These are phyloP conservation scores for Mimumesa dahlbomi DNA, from an alignment of 2,888 invertebrate genomes.

Conservation along the genomic window DNA sequence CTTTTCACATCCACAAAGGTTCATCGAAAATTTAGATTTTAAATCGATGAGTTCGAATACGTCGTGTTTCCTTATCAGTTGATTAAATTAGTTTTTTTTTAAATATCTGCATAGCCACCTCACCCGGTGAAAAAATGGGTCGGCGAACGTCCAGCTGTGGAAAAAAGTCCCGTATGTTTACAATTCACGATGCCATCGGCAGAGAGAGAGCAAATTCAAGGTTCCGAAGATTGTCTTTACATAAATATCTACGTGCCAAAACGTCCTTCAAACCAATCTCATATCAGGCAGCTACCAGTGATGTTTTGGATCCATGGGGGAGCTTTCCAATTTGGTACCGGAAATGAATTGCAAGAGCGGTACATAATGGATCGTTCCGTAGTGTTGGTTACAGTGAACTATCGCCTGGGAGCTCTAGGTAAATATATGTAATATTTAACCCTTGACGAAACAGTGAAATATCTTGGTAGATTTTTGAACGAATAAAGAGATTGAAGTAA, in stretches of 20 bases:
- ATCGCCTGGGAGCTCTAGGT: conserved; percentile 87
- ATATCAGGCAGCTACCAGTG: conserved; percentile 65
- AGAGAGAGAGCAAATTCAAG: too few species aligned
- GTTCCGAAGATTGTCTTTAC: conserved; percentile 75
- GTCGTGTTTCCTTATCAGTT: too few species aligned
- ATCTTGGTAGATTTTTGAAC: too few species aligned
- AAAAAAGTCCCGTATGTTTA: conserved; percentile 68
- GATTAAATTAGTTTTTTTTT: too few species aligned
- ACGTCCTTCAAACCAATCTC: conserved; percentile 18
- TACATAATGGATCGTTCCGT: conserved; percentile 85
- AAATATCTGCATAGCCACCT: too few species aligned
- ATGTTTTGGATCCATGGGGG: conserved; percentile 77
- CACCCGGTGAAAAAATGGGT: conserved; percentile 65
- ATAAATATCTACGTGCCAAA: conserved; percentile 73
- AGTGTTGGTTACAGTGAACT: conserved; percentile 86
- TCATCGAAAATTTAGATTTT: too few species aligned
- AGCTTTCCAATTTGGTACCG: conserved; percentile 80
- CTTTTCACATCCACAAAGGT: too few species aligned
- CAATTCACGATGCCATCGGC: conserved; percentile 68
- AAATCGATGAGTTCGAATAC: too few species aligned
- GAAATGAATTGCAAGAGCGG: conserved; percentile 81
- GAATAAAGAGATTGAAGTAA: too few species aligned
- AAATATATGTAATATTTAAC: conserved; percentile 32
- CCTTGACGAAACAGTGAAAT: too few species aligned
- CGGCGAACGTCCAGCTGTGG: conserved; percentile 70